A percentile compares a stretch with the other conserved stretches of the same genome.
Evolutionary conservation across 2,113 vertebrate genomes (phyloP).

Genomic region (Misgurnus mizolepis): DNA sequence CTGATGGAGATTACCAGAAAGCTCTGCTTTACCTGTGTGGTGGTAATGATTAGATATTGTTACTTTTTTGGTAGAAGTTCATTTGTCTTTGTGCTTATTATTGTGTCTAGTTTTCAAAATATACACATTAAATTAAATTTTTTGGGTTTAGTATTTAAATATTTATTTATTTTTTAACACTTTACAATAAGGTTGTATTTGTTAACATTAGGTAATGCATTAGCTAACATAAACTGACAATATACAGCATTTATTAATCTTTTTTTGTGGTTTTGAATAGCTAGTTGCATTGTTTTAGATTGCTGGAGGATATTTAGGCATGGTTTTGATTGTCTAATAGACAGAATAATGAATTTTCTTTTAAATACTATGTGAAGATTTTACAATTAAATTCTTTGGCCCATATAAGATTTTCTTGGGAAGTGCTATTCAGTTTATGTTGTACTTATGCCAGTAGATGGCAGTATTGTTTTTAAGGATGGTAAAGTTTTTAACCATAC

Average conservation of each 20-base stretch:
- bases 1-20: constrained; percentile 90
- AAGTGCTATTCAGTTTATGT: neutral
- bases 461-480: neutral
- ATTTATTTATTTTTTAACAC: too few species aligned
- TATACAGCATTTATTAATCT: too few species aligned
- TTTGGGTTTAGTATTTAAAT: neutral
- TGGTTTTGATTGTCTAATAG: neutral
- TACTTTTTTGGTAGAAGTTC: neutral
- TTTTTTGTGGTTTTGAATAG: neutral
- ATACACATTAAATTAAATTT: neutral
- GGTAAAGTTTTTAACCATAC: too few species aligned
- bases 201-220: too few species aligned
- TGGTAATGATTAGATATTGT: constrained; percentile 79
- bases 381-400: constrained; percentile 1
- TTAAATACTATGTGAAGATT: neutral
- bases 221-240: too few species aligned
- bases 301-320: neutral
- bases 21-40: constrained; percentile 88
- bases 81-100: constrained; percentile 15
- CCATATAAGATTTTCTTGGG: neutral
- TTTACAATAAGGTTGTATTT: too few species aligned
- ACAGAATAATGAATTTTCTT: neutral
- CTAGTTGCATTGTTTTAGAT: neutral
- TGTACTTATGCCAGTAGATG: constrained; percentile 31
- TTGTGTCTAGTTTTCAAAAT: neutral